Conservation (phyloP, 2,113 vertebrate genomes). For the Mustelus asterias region DNA sequence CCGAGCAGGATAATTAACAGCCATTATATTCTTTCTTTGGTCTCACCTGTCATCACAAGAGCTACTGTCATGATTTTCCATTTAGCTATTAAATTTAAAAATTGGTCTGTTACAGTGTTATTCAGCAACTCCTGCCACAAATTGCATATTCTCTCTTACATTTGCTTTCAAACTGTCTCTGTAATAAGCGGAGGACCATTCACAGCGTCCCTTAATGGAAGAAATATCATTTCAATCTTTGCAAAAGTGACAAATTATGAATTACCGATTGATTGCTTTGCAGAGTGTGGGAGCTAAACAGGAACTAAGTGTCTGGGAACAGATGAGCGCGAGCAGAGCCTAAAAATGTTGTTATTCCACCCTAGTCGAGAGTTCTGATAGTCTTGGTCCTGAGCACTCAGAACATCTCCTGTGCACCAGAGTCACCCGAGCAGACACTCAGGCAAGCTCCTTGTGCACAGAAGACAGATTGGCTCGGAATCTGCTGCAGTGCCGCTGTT, state of each 20-base stretch:
- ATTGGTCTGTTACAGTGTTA: background rate
- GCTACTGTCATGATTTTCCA: slow-evolving; percentile 18
- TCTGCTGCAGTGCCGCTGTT: background rate
- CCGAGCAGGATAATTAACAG: background rate
- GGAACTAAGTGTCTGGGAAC: background rate
- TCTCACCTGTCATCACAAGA: slow-evolving; percentile 11
- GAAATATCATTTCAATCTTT: slow-evolving; percentile 11
- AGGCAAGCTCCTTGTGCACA: background rate
- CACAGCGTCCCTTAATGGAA: background rate
- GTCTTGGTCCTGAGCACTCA: background rate
- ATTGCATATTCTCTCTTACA: background rate
- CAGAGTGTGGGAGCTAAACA: background rate
- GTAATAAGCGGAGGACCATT: background rate
- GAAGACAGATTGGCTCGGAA: slow-evolving; percentile 8
- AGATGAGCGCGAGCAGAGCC: background rate
- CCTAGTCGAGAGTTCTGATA: background rate
- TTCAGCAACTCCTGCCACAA: background rate
- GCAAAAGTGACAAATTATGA: background rate
- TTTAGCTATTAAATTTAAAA: slow-evolving; percentile 19
- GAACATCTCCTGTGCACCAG: background rate
- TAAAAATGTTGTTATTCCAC: background rate
- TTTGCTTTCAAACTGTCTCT: background rate
- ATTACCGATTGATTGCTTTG: background rate
- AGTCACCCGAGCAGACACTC: background rate
- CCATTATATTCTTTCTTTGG: slow-evolving; percentile 20